These are phyloP conservation scores for Linepithema humile DNA, from an alignment of 1,140 invertebrate genomes.

Conservation along the genomic window DNA sequence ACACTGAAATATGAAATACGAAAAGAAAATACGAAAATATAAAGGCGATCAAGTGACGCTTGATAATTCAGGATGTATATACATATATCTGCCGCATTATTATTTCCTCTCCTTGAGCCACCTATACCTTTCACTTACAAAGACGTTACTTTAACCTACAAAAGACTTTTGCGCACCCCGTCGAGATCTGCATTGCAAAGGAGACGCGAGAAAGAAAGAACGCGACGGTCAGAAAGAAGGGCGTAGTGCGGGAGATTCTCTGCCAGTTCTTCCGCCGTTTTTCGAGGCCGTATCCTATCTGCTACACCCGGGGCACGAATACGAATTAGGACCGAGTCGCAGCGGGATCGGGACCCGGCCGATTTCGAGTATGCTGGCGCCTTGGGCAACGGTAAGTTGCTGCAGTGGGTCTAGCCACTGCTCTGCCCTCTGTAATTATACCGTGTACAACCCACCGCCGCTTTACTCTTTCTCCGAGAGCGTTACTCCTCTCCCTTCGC, in stretches of 20 bases:
- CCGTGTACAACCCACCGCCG: conserved; percentile 72
- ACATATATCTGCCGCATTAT: not conserved
- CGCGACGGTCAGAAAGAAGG: conserved; percentile 47
- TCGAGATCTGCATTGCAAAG: conserved; percentile 66
- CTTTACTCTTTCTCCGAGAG: conserved; percentile 69
- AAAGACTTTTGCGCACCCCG: conserved; percentile 28
- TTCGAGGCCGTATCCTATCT: conserved; percentile 73
- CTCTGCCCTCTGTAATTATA: conserved; percentile 79
- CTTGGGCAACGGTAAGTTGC: conserved; percentile 76
- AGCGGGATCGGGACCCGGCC: conserved; percentile 64
- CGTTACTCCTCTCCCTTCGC: conserved; percentile 61
- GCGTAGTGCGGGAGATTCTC: conserved; percentile 65
- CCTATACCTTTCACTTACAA: conserved; percentile 30
- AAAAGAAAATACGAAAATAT: not conserved
- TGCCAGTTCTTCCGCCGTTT: conserved; percentile 71
- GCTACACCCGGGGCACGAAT: conserved; percentile 77
- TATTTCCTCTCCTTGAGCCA: not conserved
- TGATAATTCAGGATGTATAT: not conserved
- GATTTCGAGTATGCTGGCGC: conserved; percentile 75
- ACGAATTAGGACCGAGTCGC: conserved; percentile 76
- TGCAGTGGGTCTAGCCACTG: conserved; percentile 79
- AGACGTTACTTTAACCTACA: conserved; percentile 41
- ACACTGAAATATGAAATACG: not conserved
- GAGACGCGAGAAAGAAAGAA: conserved; percentile 65
- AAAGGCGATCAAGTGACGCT: not conserved